Evolutionary conservation across 37 sponge, comb jelly and placozoan genomes (phyloP).

Genomic region (Geodia barretti): DNA sequence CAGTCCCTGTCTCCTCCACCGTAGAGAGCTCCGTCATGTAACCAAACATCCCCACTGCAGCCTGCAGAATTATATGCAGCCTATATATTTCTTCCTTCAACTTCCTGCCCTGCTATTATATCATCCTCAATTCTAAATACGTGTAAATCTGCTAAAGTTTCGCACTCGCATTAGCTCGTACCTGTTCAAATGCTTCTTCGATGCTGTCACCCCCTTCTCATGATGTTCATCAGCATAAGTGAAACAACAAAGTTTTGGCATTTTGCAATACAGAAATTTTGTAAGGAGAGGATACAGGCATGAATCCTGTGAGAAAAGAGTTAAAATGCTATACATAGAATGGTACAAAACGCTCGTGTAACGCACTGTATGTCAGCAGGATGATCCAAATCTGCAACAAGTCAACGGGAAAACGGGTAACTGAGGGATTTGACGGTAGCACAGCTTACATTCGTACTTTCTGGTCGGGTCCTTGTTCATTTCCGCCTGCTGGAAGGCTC

Average conservation of each 20-base stretch:
- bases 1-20: slow-evolving; percentile 62
- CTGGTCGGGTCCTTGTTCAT: neutral
- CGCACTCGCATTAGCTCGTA: no score
- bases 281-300: slow-evolving; percentile 65
- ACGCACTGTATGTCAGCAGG: slow-evolving; percentile 92
- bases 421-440: neutral
- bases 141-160: no score
- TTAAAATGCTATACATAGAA: neutral
- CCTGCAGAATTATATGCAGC: no score
- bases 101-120: no score
- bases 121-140: no score
- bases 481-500: slow-evolving; percentile 29
- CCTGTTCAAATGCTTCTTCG: slow-evolving; percentile 90
- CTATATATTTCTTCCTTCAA: no score
- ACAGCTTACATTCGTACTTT: slow-evolving; percentile 82
- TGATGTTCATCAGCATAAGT: neutral
- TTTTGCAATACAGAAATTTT: neutral
- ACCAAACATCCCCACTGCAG: slow-evolving; percentile 88
- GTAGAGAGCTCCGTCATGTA: slow-evolving; percentile 89
- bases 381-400: slow-evolving; percentile 80
- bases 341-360: neutral
- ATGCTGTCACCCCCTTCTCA: slow-evolving; percentile 85
- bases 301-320: slow-evolving; percentile 48
- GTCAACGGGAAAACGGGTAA: neutral
- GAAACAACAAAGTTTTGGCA: neutral